Evolutionary conservation across 1,140 invertebrate genomes (phyloP).

Genomic region (Ooceraea biroi): DNA sequence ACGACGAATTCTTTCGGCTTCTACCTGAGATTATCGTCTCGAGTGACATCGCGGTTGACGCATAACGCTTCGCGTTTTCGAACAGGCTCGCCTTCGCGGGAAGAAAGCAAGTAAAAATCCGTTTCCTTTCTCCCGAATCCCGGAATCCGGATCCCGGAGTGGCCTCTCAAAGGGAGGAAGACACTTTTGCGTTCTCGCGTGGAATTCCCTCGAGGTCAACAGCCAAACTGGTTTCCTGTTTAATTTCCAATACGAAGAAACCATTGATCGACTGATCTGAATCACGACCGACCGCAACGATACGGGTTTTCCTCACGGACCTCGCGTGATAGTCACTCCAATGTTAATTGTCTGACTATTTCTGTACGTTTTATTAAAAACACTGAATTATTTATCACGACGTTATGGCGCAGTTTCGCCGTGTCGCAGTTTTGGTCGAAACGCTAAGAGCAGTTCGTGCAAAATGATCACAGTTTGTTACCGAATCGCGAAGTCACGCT

Average conservation of each 20-base stretch:
- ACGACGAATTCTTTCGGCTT: background rate
- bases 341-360: background rate
- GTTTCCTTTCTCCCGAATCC: background rate
- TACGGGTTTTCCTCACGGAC: conserved; percentile 29
- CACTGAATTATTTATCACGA: too few species aligned
- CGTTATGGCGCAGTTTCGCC: background rate
- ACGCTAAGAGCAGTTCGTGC: too few species aligned
- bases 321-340: background rate
- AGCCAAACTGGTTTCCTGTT: conserved; percentile 62
- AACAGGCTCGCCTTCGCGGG: background rate
- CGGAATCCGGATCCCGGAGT: too few species aligned
- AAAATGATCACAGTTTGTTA: too few species aligned
- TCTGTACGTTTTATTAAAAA: background rate
- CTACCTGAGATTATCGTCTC: background rate
- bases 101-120: background rate
- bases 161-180: background rate
- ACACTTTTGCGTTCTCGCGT: background rate
- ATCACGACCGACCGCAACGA: background rate
- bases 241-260: background rate
- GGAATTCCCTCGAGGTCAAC: conserved; percentile 47
- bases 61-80: background rate
- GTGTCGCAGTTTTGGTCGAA: too few species aligned
- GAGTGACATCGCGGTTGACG: background rate
- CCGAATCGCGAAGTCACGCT: background rate
- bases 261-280: conserved; percentile 28